Percentiles rank a stretch among this genome's conserved stretches.
These are phyloP conservation scores for Anticlea derivata DNA, from an alignment of 2,888 invertebrate genomes.

Conservation along the genomic window DNA sequence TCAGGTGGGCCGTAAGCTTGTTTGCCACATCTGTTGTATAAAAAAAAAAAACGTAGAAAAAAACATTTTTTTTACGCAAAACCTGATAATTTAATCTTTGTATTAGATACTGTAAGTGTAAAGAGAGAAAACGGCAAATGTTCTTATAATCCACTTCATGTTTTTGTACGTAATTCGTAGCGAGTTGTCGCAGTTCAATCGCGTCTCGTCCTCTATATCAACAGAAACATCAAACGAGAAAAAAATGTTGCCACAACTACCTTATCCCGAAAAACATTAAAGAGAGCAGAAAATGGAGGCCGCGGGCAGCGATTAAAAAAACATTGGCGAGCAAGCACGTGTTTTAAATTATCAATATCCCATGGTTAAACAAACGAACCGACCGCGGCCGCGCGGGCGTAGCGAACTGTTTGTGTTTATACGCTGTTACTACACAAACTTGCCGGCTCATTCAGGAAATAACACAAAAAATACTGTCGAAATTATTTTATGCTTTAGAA, in stretches of 20 bases:
- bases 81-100: no score
- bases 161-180: background rate
- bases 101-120: no score
- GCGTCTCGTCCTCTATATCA: slow-evolving; percentile 24
- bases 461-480: slow-evolving; percentile 24
- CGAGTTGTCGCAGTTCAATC: slow-evolving; percentile 18
- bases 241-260: slow-evolving; percentile 39
- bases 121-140: no score
- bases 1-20: no score
- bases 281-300: slow-evolving; percentile 39
- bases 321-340: slow-evolving; percentile 59
- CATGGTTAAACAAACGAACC: slow-evolving; percentile 76
- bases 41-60: no score
- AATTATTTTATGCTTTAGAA: no score
- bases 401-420: slow-evolving; percentile 58
- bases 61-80: no score
- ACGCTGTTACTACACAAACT: slow-evolving; percentile 70
- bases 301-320: slow-evolving; percentile 57
- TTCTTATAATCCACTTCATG: no score
- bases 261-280: slow-evolving; percentile 48
- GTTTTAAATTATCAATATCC: slow-evolving; percentile 79
- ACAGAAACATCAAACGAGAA: slow-evolving; percentile 27
- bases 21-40: no score
- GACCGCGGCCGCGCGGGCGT: slow-evolving; percentile 24
- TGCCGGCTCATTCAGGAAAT: slow-evolving; percentile 40